Evolutionary conservation across 2,888 invertebrate genomes (phyloP).

Genomic region (Stenodema calcarata): DNA sequence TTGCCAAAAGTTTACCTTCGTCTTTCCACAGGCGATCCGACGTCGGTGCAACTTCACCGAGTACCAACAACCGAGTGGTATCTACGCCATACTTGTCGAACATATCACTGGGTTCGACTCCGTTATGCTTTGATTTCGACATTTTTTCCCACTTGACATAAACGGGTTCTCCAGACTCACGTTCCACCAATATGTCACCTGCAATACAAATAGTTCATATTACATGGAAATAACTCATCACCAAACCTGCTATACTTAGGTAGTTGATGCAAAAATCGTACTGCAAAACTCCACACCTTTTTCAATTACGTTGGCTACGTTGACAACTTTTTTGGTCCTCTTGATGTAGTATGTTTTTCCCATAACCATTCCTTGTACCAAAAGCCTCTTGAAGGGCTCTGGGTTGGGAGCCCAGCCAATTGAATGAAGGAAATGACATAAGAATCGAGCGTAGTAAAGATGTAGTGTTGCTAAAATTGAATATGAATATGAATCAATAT

Average conservation of each 20-base stretch:
- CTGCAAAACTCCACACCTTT: background rate
- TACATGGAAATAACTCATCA: background rate
- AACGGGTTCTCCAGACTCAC: slow-evolving; percentile 72
- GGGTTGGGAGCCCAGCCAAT: slow-evolving; percentile 73
- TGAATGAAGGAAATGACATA: slow-evolving; percentile 88
- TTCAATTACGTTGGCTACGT: slow-evolving; percentile 56
- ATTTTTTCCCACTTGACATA: slow-evolving; percentile 92
- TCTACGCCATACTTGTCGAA: slow-evolving; percentile 85
- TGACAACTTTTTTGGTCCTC: slow-evolving; percentile 75
- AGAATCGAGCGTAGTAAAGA: slow-evolving; percentile 95
- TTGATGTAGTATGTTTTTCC: slow-evolving; percentile 79
- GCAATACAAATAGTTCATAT: background rate
- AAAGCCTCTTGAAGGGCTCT: slow-evolving; percentile 90
- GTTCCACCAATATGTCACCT: slow-evolving; percentile 65
- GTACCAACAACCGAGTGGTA: slow-evolving; percentile 84
- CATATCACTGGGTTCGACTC: slow-evolving; percentile 88
- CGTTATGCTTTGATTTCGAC: slow-evolving; percentile 98
- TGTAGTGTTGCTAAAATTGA: slow-evolving; percentile 68
- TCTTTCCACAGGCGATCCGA: slow-evolving; percentile 89
- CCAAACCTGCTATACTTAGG: background rate
- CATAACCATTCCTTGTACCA: slow-evolving; percentile 97
- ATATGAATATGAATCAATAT: no score
- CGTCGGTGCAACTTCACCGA: slow-evolving; percentile 89
- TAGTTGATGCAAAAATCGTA: background rate
- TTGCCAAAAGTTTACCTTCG: slow-evolving; percentile 60